Conservation (phyloP, 1,140 invertebrate genomes). For the Magallana gigas region DNA sequence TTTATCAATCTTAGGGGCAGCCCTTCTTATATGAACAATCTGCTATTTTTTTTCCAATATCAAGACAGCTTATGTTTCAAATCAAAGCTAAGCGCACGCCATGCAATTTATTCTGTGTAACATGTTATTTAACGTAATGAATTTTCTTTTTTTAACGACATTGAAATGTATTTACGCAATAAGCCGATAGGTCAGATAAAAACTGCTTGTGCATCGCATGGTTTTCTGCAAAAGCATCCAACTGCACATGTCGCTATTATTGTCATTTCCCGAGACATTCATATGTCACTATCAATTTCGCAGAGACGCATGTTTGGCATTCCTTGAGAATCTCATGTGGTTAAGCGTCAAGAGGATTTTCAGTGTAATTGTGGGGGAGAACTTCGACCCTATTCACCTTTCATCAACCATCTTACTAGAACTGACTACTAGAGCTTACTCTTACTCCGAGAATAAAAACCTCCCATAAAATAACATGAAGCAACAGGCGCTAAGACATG, state of each 20-base stretch:
- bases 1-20: too few species aligned
- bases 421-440: not conserved
- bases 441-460: not conserved
- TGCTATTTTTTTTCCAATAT: too few species aligned
- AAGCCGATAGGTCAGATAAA: not conserved
- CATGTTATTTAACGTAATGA: too few species aligned
- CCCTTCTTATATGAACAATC: too few species aligned
- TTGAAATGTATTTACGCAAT: too few species aligned
- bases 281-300: slow-evolving; percentile 13
- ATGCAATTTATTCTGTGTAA: too few species aligned
- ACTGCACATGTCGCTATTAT: slow-evolving; percentile 3
- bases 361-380: slow-evolving; percentile 27
- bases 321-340: not conserved
- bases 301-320: slow-evolving; percentile 19
- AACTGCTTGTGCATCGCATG: not conserved
- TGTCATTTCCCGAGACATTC: not conserved
- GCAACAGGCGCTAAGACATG: not conserved
- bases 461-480: not conserved
- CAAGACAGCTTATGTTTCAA: too few species aligned
- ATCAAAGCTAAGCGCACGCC: too few species aligned
- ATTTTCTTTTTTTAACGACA: too few species aligned
- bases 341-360: slow-evolving; percentile 7
- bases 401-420: not conserved
- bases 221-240: not conserved
- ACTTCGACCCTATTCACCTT: not conserved